These are phyloP conservation scores for Pterostichus niger DNA, from an alignment of 2,888 invertebrate species.

Conservation along the genomic window DNA sequence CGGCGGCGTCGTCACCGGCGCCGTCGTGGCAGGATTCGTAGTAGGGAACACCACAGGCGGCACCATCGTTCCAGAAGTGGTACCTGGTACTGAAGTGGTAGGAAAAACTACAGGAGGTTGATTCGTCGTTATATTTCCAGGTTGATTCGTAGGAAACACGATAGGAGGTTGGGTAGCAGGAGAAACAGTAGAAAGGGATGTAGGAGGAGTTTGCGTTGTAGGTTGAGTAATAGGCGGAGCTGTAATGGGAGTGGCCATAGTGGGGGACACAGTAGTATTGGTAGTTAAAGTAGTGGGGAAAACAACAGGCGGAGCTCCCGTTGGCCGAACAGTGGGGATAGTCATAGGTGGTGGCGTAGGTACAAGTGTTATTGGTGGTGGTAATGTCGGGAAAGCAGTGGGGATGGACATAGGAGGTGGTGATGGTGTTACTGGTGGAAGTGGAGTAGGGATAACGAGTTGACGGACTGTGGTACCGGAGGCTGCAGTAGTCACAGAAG, in stretches of 20 bases:
- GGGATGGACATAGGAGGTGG: neutral
- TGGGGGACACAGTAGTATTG: neutral
- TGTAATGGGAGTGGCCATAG: slow-evolving; percentile 4
- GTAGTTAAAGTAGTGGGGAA: neutral
- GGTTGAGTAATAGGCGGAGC: slow-evolving; percentile 13
- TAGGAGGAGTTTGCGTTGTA: slow-evolving; percentile 1
- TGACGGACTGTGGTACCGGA: neutral
- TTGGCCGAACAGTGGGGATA: slow-evolving; percentile 34
- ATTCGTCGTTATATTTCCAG: slow-evolving; percentile 7
- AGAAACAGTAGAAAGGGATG: neutral
- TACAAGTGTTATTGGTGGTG: slow-evolving; percentile 21
- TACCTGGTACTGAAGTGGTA: neutral
- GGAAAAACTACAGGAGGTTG: slow-evolving; percentile 31
- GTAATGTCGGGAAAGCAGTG: neutral
- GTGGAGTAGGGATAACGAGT: slow-evolving; percentile 19
- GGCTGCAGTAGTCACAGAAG: slow-evolving; percentile 45
- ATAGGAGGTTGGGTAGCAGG: neutral
- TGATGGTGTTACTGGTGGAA: neutral
- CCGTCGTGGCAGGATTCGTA: neutral
- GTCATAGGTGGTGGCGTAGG: slow-evolving; percentile 29
- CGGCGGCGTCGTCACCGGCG: slow-evolving; percentile 2
- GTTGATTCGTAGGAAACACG: slow-evolving; percentile 12
- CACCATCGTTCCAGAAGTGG: neutral
- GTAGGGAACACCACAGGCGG: slow-evolving; percentile 36
- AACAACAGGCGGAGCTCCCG: neutral